phyloP scores from a whole-genome alignment of 2,797 vertebrate species.

The Microtus agrestis region DNA sequence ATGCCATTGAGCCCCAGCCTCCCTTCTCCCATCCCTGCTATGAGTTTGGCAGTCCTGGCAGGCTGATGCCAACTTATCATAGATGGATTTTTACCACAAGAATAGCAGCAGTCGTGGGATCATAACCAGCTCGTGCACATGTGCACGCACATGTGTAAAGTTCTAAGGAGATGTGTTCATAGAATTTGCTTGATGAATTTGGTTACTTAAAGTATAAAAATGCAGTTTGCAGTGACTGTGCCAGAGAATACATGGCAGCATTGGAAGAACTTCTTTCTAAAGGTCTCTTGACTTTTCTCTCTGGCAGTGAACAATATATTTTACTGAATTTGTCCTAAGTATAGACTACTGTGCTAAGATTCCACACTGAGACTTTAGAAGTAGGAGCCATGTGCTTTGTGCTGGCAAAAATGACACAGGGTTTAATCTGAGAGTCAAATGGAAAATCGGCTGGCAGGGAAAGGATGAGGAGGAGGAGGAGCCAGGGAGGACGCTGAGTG shows the following conservation, averaged over 20 bases:
- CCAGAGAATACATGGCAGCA: not conserved
- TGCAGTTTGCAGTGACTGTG: not conserved
- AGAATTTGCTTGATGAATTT: not conserved
- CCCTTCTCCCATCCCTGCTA: conserved; percentile 21
- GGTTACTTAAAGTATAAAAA: not conserved
- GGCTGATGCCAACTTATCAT: not conserved
- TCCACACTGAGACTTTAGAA: not conserved
- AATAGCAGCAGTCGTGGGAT: not conserved
- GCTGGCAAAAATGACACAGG: not conserved
- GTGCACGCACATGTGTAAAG: not conserved
- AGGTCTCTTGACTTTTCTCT: not conserved
- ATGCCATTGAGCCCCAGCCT: conserved; percentile 46
- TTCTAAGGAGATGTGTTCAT: not conserved
- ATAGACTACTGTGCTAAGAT: not conserved
- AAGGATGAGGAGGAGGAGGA: not conserved
- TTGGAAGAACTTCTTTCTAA: not conserved
- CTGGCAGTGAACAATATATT: not conserved
- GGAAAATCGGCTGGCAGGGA: not conserved
- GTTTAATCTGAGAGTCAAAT: not conserved
- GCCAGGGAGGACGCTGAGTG: not conserved
- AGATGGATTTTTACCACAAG: not conserved
- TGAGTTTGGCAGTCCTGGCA: not conserved
- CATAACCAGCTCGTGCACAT: rapidly evolving
- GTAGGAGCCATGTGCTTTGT: rapidly evolving
- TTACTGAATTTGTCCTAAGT: not conserved